Evolutionary conservation across 2,113 vertebrate species (phyloP).

Genomic region (Peromyscus leucopus): DNA sequence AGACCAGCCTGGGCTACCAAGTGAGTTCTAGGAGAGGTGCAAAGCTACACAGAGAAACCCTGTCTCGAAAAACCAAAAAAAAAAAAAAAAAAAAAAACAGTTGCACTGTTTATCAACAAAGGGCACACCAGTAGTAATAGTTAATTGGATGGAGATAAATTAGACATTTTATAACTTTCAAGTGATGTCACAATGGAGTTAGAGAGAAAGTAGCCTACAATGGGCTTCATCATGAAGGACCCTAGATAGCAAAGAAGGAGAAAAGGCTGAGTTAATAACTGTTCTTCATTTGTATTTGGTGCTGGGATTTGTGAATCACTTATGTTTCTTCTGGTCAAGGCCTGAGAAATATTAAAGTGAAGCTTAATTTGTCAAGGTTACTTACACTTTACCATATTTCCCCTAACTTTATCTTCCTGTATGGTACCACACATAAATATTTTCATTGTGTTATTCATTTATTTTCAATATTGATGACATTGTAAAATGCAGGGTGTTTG

Average conservation of each 20-base stretch:
- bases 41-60: too few species aligned
- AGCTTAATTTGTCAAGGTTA: slow-evolving; percentile 74
- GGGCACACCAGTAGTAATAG: not conserved
- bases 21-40: too few species aligned
- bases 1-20: too few species aligned
- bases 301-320: slow-evolving; percentile 67
- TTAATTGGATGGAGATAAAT: slow-evolving; percentile 45
- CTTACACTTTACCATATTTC: slow-evolving; percentile 68
- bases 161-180: slow-evolving; percentile 25
- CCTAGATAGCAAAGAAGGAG: slow-evolving; percentile 9
- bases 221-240: slow-evolving; percentile 65
- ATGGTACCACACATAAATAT: slow-evolving; percentile 78
- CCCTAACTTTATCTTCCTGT: slow-evolving; percentile 68
- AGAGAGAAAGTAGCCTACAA: slow-evolving; percentile 36
- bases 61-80: too few species aligned
- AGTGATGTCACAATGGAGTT: slow-evolving; percentile 38
- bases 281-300: slow-evolving; percentile 71
- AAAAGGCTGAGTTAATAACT: slow-evolving; percentile 68
- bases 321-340: slow-evolving; percentile 64
- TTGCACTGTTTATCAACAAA: not conserved
- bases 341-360: slow-evolving; percentile 70
- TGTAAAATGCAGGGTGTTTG: slow-evolving; percentile 75
- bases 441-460: slow-evolving; percentile 79
- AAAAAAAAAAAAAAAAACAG: not conserved
- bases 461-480: slow-evolving; percentile 79